Base-by-base conservation (phyloP, 2,113 vertebrate species). In the Lepus timidus region DNA sequence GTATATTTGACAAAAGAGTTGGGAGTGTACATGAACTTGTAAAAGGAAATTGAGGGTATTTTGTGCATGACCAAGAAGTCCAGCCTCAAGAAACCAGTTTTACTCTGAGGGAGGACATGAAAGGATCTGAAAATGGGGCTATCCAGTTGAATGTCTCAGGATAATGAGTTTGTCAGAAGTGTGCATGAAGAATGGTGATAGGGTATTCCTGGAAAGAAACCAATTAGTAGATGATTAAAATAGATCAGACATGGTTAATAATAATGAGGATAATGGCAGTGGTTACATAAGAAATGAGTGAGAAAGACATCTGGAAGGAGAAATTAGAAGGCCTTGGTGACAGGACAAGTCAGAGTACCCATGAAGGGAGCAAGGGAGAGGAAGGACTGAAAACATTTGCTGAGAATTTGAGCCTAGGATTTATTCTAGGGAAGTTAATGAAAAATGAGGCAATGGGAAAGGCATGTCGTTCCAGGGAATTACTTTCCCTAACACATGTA, bases 161-260 rank as follows among this genome's bases (percentile, higher is more conserved):
- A 25, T 70, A 73, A 93, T 68, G 55, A 31, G 64, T 95, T 89
- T 94, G 58, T 84, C 58, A 76, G 80, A 87, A 90, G 29, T 89
- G 71, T 52, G 16, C 12, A 33, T 90, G 74, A 87, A 92, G 33
- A 17, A 90, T 95, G 84, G 74, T 55, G 68, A 70, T 29, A 78
- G 49, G 55, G 25, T 74, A 78, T 95, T 95, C 90, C 68, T 91
- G 55, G 67, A 95, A 86, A 90, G 74, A 88, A 93, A 62, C 33
- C 62, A 87, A 94, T 87, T 86, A 86, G 55, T 11, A 78, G 83
- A 68, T 93, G 71, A 88, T 44, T 90, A 87, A 90, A 96, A 89
- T 92, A 93, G 82, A 89, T 22, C 64, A 92, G 81, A 71, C 70
- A 29, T 52, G 55, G 65, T 78, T 97, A 94, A 71, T 88, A 96